Evolutionary conservation across 2,113 vertebrate genomes (phyloP), one percentile per base, ranked within the genome.

Genomic region (Paedocypris sp.): DNA sequence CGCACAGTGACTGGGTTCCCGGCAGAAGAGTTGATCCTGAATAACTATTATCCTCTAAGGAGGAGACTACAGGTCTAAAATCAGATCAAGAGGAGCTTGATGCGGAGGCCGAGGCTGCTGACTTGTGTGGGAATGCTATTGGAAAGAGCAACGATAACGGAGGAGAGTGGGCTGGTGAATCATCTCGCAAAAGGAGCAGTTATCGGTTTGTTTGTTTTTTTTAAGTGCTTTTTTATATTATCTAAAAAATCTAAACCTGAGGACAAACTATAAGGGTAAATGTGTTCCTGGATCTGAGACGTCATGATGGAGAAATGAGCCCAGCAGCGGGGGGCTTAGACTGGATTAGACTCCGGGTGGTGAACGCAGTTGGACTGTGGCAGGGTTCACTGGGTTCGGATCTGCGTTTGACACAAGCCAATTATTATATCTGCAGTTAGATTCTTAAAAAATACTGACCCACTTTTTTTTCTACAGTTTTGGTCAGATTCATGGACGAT

Each of bases 361-460:
- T 11, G 12, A 52, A 51, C 31, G 64, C 6, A 2, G 38, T 64
- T 20, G 33, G n/a, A 62, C 68, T 50, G 43, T 64, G 35, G 35
- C 70, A 43, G 52, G 62, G 43, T 66, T 79, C 75, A 80, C 76
- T 68, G 64, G 73, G 67, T 69, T 78, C 63, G 66, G 72, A 73
- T 19, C 70, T 73, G 41, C 70, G 71, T 68, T 77, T 72, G 74
- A 73, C 48, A 72, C 67, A 74, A n/a, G 68, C 71, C 78, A 73
- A 64, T 64, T 72, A 77, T 82, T 82, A 85, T 84, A 75, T 77
- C 73, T 73, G 67, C 68, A 74, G 72, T 79, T 80, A 76, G 70
- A 70, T n/a, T n/a, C n/a, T n/a, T n/a, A n/a, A n/a, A n/a, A n/a
- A n/a, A n/a, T n/a, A n/a, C n/a, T n/a, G n/a, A n/a, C n/a, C n/a